Evolutionary conservation across 2,797 vertebrate species (phyloP).

Genomic region (Oreochromis grahami): DNA sequence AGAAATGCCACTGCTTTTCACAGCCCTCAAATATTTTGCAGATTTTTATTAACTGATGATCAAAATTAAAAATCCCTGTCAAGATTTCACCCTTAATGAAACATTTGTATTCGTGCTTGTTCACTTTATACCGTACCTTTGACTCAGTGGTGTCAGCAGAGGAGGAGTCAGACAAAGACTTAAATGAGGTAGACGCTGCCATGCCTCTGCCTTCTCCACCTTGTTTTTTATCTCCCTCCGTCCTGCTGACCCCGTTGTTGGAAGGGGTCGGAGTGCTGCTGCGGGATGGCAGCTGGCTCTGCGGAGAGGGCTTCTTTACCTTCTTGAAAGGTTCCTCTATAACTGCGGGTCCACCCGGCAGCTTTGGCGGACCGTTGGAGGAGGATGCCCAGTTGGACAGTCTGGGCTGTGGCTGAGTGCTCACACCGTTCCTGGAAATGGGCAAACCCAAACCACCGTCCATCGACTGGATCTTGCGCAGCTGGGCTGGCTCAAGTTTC

Average conservation of each 20-base stretch:
- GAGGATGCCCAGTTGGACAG: conserved; percentile 58
- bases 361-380: conserved; percentile 61
- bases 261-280: conserved; percentile 62
- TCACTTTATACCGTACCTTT: conserved; percentile 58
- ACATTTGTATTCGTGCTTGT: background rate
- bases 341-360: conserved; percentile 45
- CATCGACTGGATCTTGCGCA: conserved; percentile 75
- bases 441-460: conserved; percentile 85
- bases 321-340: conserved; percentile 77
- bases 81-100: background rate
- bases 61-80: background rate
- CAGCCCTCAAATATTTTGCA: background rate
- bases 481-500: conserved; percentile 75
- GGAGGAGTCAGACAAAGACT: conserved; percentile 76
- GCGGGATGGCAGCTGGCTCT: conserved; percentile 61
- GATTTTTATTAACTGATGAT: background rate
- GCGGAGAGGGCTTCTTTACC: conserved; percentile 76
- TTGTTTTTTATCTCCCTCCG: conserved; percentile 63
- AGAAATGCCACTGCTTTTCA: background rate
- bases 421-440: conserved; percentile 75
- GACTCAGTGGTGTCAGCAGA: conserved; percentile 76
- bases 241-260: conserved; percentile 46
- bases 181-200: conserved; percentile 79
- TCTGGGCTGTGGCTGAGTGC: conserved; percentile 65
- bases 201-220: conserved; percentile 71